Conservation (phyloP, 2,797 vertebrate genomes). For the Sebastiscus albofasciatus region DNA sequence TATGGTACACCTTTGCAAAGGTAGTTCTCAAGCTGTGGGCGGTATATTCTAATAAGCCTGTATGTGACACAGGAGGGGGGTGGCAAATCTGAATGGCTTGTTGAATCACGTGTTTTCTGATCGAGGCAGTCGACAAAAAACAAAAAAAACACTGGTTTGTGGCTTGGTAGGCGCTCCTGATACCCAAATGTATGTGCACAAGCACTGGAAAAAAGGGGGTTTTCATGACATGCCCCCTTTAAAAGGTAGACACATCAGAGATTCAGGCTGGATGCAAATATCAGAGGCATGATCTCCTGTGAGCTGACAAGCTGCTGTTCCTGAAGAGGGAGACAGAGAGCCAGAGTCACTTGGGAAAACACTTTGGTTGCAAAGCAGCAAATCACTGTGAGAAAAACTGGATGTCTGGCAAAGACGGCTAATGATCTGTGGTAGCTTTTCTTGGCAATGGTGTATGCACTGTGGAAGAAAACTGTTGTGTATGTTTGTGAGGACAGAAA, state of each 20-base stretch:
- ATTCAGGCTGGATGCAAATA: not conserved
- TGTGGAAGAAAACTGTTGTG: conserved; percentile 31
- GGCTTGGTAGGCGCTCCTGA: too few species aligned
- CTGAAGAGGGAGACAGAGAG: conserved; percentile 84
- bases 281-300: conserved; percentile 6
- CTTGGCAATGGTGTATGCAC: conserved; percentile 43
- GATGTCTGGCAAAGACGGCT: conserved; percentile 51
- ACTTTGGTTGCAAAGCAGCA: conserved; percentile 13
- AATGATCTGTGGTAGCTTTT: conserved; percentile 60
- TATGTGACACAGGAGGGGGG: too few species aligned
- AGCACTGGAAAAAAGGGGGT: too few species aligned
- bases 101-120: not conserved
- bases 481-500: conserved; percentile 54
- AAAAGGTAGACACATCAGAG: not conserved
- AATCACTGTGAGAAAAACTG: conserved; percentile 51
- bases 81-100: not conserved
- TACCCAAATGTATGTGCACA: too few species aligned
- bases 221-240: not conserved
- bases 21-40: not conserved
- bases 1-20: not conserved
- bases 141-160: too few species aligned
- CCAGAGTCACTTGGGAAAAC: conserved; percentile 42
- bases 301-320: conserved; percentile 19
- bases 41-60: not conserved
- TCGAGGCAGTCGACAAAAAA: not conserved